These are phyloP conservation scores for Bombus impatiens DNA, from an alignment of 1,140 invertebrate species.

Conservation along the genomic window DNA sequence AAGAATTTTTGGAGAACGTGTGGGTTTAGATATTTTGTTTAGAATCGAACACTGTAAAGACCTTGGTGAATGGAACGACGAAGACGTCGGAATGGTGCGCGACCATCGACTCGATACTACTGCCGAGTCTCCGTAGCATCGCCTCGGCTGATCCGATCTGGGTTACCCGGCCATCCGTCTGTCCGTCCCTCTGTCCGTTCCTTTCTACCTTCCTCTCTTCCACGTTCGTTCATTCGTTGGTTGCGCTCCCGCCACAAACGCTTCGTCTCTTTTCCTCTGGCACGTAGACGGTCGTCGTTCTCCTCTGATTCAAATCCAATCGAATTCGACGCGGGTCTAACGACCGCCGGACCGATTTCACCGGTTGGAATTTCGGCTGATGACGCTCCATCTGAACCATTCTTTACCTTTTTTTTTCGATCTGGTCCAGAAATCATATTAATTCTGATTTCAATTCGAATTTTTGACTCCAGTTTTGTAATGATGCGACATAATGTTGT, in stretches of 20 bases:
- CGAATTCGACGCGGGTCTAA: constrained; percentile 56
- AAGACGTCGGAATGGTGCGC: constrained; percentile 68
- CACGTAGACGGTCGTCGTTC: constrained; percentile 16
- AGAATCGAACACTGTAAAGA: neutral
- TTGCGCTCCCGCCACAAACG: constrained; percentile 66
- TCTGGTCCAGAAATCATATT: neutral
- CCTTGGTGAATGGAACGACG: neutral
- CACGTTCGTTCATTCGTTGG: constrained; percentile 74
- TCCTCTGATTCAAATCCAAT: constrained; percentile 66
- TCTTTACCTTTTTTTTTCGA: neutral
- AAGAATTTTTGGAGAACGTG: neutral
- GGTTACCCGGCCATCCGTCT: constrained; percentile 83
- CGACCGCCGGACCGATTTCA: constrained; percentile 63
- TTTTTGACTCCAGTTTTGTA: neutral
- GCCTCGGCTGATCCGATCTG: constrained; percentile 79
- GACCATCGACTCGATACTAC: constrained; percentile 75
- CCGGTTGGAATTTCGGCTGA: constrained; percentile 52
- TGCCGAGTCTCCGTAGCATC: constrained; percentile 75
- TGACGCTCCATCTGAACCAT: neutral
- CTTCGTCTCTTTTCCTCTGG: constrained; percentile 40
- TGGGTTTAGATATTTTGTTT: neutral
- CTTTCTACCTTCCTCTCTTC: constrained; percentile 63
- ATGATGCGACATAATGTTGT: too few species aligned
- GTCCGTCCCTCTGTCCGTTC: constrained; percentile 68
- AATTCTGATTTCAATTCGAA: neutral